Conservation (phyloP, 2,113 vertebrate genomes). For the Toxostoma redivivum region DNA sequence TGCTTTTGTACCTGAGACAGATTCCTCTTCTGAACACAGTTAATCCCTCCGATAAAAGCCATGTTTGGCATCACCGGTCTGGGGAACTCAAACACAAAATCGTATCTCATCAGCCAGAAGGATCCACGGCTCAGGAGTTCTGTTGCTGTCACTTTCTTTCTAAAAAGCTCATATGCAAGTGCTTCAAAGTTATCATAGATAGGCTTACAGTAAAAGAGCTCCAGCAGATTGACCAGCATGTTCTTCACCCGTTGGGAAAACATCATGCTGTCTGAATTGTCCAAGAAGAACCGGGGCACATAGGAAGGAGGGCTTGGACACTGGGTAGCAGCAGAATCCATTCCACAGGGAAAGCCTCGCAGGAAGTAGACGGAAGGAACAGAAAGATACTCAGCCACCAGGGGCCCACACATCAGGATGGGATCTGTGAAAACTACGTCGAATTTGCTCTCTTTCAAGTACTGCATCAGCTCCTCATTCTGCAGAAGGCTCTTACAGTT, state of each 20-base stretch:
- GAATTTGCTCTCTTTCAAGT: constrained; percentile 60
- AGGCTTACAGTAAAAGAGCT: constrained; percentile 8
- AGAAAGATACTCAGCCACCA: constrained; percentile 75
- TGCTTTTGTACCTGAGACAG: background rate
- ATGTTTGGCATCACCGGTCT: constrained; percentile 86
- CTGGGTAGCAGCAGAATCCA: constrained; percentile 71
- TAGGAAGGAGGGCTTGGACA: constrained; percentile 81
- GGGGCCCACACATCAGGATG: constrained; percentile 72
- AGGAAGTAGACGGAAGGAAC: constrained; percentile 79
- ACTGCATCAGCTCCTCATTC: constrained; percentile 60
- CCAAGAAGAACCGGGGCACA: constrained; percentile 65
- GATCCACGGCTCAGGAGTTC: constrained; percentile 72
- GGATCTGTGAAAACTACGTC: constrained; percentile 79
- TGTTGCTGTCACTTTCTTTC: constrained; percentile 52
- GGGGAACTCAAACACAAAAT: constrained; percentile 82
- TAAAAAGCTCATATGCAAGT: constrained; percentile 64
- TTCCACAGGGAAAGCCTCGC: constrained; percentile 63
- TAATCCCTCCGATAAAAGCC: constrained; percentile 70
- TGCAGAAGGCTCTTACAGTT: constrained; percentile 66
- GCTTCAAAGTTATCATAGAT: constrained; percentile 30
- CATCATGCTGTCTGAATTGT: constrained; percentile 72
- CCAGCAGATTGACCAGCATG: constrained; percentile 6
- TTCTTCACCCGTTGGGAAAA: constrained; percentile 82
- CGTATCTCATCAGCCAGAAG: constrained; percentile 83
- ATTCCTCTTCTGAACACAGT: constrained; percentile 14